A percentile compares a stretch with the other conserved stretches of the same genome.
phyloP scores from a whole-genome alignment of 2,888 invertebrate genomes.

The Rhyacophila evoluta region DNA sequence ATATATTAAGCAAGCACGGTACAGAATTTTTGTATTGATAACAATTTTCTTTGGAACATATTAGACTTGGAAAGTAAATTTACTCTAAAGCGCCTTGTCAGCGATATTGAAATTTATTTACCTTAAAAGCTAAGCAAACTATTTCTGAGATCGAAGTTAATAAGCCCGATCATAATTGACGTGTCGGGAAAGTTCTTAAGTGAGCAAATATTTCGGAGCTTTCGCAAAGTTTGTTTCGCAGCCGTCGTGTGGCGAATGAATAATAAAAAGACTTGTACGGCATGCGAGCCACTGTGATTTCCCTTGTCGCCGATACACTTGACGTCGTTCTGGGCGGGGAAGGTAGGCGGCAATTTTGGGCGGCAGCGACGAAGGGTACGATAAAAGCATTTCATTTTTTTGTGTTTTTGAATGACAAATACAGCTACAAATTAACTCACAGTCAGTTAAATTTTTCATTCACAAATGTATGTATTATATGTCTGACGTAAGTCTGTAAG shows the following conservation, averaged over 20 bases:
- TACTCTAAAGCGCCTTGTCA: too few relatives aligned
- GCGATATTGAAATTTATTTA: too few relatives aligned
- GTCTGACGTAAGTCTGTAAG: too few relatives aligned
- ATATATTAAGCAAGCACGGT: too few relatives aligned
- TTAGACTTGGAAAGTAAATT: too few relatives aligned
- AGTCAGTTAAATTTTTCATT: not conserved
- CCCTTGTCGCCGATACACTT: slow-evolving; percentile 60
- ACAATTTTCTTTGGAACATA: too few relatives aligned
- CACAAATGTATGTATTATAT: not conserved
- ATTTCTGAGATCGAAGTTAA: not conserved
- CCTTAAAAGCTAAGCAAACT: too few relatives aligned
- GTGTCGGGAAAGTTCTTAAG: slow-evolving; percentile 29
- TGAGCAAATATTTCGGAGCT: slow-evolving; percentile 27
- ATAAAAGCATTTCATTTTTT: not conserved
- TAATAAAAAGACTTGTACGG: slow-evolving; percentile 59
- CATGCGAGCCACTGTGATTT: slow-evolving; percentile 60
- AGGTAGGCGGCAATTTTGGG: not conserved
- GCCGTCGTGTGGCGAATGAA: slow-evolving; percentile 58
- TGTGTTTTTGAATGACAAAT: slow-evolving; percentile 1
- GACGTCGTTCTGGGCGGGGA: slow-evolving; percentile 27
- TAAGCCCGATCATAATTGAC: not conserved
- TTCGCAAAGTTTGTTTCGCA: slow-evolving; percentile 20
- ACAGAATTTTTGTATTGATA: too few relatives aligned
- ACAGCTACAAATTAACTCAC: not conserved
- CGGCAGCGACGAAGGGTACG: not conserved